phyloP scores from a whole-genome alignment of 2,888 invertebrate species.

The Hylaea fasciaria region DNA sequence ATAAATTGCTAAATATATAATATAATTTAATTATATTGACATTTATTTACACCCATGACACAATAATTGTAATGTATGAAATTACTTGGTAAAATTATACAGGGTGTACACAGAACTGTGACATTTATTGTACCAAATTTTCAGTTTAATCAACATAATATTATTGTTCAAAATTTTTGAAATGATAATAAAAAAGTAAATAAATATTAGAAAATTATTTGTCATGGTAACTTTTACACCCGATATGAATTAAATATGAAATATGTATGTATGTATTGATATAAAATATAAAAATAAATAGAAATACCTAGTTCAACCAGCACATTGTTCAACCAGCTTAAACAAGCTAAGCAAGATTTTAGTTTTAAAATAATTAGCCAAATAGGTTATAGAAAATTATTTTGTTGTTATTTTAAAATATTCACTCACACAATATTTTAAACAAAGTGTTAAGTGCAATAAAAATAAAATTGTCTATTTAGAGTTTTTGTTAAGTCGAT shows the following conservation, averaged over 20 bases:
- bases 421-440: constrained; percentile 8
- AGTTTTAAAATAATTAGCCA: not conserved
- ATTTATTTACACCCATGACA: constrained; percentile 58
- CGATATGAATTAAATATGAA: not conserved
- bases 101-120: constrained; percentile 7
- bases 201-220: not conserved
- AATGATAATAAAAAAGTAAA: too few species aligned
- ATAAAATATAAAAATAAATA: constrained; percentile 1
- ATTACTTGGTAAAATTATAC: constrained; percentile 15
- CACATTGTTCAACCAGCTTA: constrained; percentile 3
- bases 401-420: not conserved
- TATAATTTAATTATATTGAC: constrained; percentile 17
- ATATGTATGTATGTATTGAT: constrained; percentile 2
- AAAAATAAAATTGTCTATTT: constrained; percentile 4
- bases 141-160: not conserved
- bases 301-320: not conserved
- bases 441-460: constrained; percentile 18
- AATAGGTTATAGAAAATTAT: not conserved
- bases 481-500: constrained; percentile 9
- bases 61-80: constrained; percentile 8
- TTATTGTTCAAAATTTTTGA: not conserved
- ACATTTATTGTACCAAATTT: not conserved
- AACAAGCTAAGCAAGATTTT: constrained; percentile 10
- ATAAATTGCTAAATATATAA: constrained; percentile 51
- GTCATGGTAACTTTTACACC: constrained; percentile 12